A percentile compares a stretch with the other conserved stretches of the same genome.
phyloP scores from a whole-genome alignment of 2,797 vertebrate genomes.

The Oreortyx pictus region DNA sequence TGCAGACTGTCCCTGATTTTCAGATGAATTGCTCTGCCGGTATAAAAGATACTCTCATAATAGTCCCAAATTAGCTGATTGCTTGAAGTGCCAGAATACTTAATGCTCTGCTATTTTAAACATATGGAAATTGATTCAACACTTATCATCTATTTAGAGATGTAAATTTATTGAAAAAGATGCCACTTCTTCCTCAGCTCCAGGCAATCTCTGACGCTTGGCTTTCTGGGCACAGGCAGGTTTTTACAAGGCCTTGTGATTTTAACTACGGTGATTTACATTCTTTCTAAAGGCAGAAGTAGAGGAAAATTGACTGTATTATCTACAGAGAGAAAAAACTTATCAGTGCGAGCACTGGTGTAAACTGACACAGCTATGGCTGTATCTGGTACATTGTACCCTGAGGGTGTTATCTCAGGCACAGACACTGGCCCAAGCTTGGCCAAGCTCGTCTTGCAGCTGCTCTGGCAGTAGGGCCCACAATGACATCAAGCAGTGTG shows the following conservation, averaged over 20 bases:
- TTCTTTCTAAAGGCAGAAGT: slow-evolving; percentile 14
- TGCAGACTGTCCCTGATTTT: slow-evolving; percentile 24
- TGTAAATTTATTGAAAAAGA: slow-evolving; percentile 71
- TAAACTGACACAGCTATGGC: slow-evolving; percentile 1
- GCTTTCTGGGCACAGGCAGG: slow-evolving; percentile 49
- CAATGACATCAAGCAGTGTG: neutral
- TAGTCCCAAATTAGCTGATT: slow-evolving; percentile 63
- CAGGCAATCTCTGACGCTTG: slow-evolving; percentile 39
- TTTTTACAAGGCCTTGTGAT: neutral
- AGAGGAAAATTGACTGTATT: neutral
- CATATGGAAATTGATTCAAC: slow-evolving; percentile 66
- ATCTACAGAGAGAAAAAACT: neutral
- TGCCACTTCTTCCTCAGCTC: slow-evolving; percentile 52
- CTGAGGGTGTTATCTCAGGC: neutral
- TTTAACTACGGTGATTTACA: slow-evolving; percentile 30
- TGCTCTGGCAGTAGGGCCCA: neutral
- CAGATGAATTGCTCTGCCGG: slow-evolving; percentile 28
- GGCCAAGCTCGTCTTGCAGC: neutral
- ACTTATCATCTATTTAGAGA: slow-evolving; percentile 62
- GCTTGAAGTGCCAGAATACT: slow-evolving; percentile 58
- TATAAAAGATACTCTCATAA: slow-evolving; percentile 60
- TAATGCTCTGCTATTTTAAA: slow-evolving; percentile 71
- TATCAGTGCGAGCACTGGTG: neutral
- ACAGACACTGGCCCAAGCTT: neutral
- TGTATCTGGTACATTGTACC: neutral